phyloP scores from a whole-genome alignment of 2,888 invertebrate genomes.

The Alloplasta piceator region DNA sequence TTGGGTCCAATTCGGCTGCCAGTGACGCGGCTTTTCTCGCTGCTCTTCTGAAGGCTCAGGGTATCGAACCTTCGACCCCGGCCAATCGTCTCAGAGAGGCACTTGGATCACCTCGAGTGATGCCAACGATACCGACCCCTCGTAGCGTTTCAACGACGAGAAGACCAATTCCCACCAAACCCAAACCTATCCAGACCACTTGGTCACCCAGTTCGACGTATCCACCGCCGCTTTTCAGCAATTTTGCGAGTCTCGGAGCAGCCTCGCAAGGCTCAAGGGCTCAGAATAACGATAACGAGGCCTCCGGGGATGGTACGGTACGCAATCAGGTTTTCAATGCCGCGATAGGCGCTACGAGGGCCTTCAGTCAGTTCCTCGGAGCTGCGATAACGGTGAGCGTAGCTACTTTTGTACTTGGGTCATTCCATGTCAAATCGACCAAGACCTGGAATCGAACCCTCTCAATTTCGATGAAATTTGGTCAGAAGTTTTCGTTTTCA shows the following conservation, averaged over 20 bases:
- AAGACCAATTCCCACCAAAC: slow-evolving; percentile 79
- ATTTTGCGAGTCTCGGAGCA: slow-evolving; percentile 74
- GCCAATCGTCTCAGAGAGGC: slow-evolving; percentile 86
- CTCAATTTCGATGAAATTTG: too few species aligned
- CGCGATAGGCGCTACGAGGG: slow-evolving; percentile 90
- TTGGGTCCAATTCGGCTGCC: slow-evolving; percentile 84
- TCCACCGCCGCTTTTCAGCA: slow-evolving; percentile 79
- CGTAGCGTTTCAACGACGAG: slow-evolving; percentile 62
- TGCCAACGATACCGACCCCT: slow-evolving; percentile 63
- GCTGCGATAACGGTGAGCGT: slow-evolving; percentile 90
- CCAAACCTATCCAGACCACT: slow-evolving; percentile 77
- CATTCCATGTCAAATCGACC: too few species aligned
- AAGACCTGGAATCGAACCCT: too few species aligned
- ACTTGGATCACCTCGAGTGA: slow-evolving; percentile 84
- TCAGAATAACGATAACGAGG: slow-evolving; percentile 36
- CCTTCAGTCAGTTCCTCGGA: slow-evolving; percentile 91
- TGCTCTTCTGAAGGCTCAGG: slow-evolving; percentile 88
- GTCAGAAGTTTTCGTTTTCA: too few species aligned
- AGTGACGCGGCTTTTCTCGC: slow-evolving; percentile 89
- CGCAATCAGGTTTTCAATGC: slow-evolving; percentile 87
- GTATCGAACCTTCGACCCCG: slow-evolving; percentile 89
- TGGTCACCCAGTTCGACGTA: slow-evolving; percentile 81
- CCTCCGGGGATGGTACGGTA: slow-evolving; percentile 79
- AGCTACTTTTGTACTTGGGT: too few species aligned
- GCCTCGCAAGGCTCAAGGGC: slow-evolving; percentile 52